A percentile compares a stretch with the other conserved stretches of the same genome.
phyloP scores from a whole-genome alignment of 2,888 invertebrate genomes.

The Quadriops clusia region DNA sequence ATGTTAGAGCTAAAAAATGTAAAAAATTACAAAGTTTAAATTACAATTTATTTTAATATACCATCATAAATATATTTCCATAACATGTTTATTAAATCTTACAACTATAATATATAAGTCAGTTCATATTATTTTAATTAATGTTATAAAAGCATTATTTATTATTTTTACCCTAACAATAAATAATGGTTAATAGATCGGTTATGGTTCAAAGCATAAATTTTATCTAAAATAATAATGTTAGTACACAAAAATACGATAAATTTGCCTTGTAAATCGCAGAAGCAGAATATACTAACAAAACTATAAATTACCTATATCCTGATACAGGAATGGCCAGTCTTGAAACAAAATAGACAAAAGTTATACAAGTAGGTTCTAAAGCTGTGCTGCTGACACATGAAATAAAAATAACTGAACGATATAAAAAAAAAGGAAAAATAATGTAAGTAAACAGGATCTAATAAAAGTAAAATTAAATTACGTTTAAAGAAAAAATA shows the following conservation, averaged over 20 bases:
- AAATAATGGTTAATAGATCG: too few relatives aligned
- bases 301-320: conserved; percentile 54
- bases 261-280: too few relatives aligned
- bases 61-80: conserved; percentile 8
- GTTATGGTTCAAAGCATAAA: too few relatives aligned
- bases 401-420: background rate
- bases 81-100: too few relatives aligned
- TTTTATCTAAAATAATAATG: too few relatives aligned
- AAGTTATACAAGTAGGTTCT: conserved; percentile 11
- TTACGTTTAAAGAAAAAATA: conserved; percentile 4
- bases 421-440: conserved; percentile 2
- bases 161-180: too few relatives aligned
- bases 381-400: background rate
- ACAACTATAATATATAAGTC: too few relatives aligned
- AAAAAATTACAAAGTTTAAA: conserved; percentile 4
- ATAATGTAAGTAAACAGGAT: conserved; percentile 2
- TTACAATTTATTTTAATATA: background rate
- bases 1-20: conserved; percentile 8
- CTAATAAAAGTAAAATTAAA: conserved; percentile 6
- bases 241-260: too few relatives aligned
- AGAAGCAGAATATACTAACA: too few relatives aligned
- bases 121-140: too few relatives aligned
- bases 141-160: too few relatives aligned
- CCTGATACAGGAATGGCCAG: conserved; percentile 82
- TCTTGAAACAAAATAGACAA: conserved; percentile 53